A percentile compares a stretch with the other conserved stretches of the same genome.
Conservation (phyloP, 2,113 vertebrate genomes). For the Brachyhypopomus occidentalis region DNA sequence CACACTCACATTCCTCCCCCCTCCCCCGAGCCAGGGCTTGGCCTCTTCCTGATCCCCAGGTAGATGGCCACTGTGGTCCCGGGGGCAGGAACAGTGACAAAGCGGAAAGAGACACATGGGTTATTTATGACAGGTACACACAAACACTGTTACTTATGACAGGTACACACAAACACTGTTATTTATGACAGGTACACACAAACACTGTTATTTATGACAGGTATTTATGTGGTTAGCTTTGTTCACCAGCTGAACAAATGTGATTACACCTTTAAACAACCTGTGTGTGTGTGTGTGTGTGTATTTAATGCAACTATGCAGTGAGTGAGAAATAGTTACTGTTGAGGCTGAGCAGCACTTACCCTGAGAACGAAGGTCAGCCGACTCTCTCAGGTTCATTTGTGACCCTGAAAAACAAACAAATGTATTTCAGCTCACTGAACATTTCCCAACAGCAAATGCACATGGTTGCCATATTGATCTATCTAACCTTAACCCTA, state of each 20-base stretch:
- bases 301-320: too few relatives aligned
- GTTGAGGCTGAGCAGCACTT: too few relatives aligned
- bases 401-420: conserved; percentile 83
- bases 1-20: conserved; percentile 78
- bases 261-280: too few relatives aligned
- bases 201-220: too few relatives aligned
- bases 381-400: conserved; percentile 98
- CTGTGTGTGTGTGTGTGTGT: too few relatives aligned
- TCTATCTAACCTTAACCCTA: not conserved
- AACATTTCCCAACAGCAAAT: not conserved
- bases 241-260: too few relatives aligned
- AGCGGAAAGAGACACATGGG: not conserved
- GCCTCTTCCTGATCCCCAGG: conserved; percentile 91
- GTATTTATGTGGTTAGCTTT: too few relatives aligned
- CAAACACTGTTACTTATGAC: too few relatives aligned
- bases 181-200: too few relatives aligned
- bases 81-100: not conserved
- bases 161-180: too few relatives aligned
- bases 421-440: conserved; percentile 3
- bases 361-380: conserved; percentile 96
- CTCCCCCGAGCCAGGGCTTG: conserved; percentile 79
- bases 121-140: not conserved
- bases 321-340: too few relatives aligned
- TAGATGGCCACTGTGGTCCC: conserved; percentile 85
- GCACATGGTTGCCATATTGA: not conserved